These are phyloP conservation scores for Ochotona princeps DNA, from an alignment of 2,113 vertebrate genomes.

Conservation along the genomic window DNA sequence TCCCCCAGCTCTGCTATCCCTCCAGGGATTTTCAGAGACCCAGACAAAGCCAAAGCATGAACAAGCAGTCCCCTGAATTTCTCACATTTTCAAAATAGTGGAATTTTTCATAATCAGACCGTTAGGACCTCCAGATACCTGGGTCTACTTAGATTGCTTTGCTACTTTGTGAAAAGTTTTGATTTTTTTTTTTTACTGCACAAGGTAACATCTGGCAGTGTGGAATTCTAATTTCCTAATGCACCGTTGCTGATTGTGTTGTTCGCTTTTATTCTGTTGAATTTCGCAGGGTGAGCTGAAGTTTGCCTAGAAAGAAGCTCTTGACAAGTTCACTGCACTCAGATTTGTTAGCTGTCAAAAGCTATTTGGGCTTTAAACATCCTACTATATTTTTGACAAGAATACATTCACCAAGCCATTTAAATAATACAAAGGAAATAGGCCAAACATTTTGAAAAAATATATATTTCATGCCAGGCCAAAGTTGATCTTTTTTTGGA, in stretches of 20 bases:
- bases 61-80: neutral
- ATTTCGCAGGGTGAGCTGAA: slow-evolving; percentile 12
- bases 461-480: neutral
- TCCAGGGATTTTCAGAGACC: neutral
- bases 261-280: slow-evolving; percentile 8
- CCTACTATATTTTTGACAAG: slow-evolving; percentile 57
- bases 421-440: slow-evolving; percentile 26
- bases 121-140: neutral
- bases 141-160: slow-evolving; percentile 22
- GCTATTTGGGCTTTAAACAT: slow-evolving; percentile 46
- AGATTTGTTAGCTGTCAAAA: slow-evolving; percentile 50
- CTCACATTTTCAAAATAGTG: neutral
- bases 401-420: slow-evolving; percentile 54
- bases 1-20: neutral
- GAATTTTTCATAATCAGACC: neutral
- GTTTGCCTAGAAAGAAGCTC: slow-evolving; percentile 50
- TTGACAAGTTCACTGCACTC: slow-evolving; percentile 46
- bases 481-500: neutral
- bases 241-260: neutral
- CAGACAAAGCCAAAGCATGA: neutral
- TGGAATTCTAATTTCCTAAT: neutral
- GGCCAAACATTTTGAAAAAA: slow-evolving; percentile 45
- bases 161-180: neutral
- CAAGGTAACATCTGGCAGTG: neutral
- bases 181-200: neutral